These are phyloP conservation scores for Uloborus plumipes DNA, from an alignment of 2,888 invertebrate genomes.

Conservation along the genomic window DNA sequence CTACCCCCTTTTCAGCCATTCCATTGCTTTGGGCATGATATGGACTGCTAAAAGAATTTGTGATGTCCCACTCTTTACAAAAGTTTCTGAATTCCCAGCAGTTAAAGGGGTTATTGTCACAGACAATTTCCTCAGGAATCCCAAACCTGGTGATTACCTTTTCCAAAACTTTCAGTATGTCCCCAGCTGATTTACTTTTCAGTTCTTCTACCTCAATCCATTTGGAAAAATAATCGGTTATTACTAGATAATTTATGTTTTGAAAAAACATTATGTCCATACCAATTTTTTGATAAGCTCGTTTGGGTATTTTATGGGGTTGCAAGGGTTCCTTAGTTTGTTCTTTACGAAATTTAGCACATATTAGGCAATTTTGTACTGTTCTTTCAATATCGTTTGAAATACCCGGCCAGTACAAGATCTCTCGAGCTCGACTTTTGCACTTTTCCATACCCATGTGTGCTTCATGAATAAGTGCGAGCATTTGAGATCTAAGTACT, in stretches of 20 bases:
- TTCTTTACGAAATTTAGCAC: not conserved
- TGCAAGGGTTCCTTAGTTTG: constrained; percentile 8
- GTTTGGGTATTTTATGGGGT: not conserved
- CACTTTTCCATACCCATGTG: too few species aligned
- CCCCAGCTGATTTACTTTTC: not conserved
- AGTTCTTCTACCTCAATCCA: constrained; percentile 1
- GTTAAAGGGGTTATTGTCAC: constrained; percentile 8
- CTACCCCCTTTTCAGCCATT: not conserved
- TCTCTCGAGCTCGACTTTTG: too few species aligned
- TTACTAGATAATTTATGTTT: not conserved
- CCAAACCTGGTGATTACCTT: not conserved
- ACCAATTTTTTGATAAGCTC: not conserved
- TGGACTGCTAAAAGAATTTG: not conserved
- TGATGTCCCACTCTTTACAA: not conserved
- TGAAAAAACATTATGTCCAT: not conserved
- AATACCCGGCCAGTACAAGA: too few species aligned
- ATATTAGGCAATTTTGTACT: too few species aligned
- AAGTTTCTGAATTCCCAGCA: constrained; percentile 4
- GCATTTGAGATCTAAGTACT: too few species aligned
- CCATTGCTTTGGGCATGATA: constrained; percentile 4
- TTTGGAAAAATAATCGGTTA: constrained; percentile 5
- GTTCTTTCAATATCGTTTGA: too few species aligned
- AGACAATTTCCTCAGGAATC: not conserved
- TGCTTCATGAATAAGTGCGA: too few species aligned
- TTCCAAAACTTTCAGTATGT: not conserved